phyloP scores from a whole-genome alignment of 64 coral and sea anemone species.

The Porites lutea region DNA sequence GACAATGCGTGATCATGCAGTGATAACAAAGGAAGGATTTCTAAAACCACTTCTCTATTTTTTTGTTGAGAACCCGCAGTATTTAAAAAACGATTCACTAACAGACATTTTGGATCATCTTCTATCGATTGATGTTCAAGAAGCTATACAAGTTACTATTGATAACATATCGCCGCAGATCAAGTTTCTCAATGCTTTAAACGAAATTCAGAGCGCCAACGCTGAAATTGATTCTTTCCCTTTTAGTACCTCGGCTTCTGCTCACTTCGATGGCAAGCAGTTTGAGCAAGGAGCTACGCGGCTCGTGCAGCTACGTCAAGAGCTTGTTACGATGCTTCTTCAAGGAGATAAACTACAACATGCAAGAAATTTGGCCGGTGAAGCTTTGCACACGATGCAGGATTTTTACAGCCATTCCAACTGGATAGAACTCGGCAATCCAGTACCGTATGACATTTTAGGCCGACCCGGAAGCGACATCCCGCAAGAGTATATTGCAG shows the following conservation, averaged over 20 bases:
- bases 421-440: conserved; percentile 85
- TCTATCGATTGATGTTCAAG: conserved; percentile 5
- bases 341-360: conserved; percentile 61
- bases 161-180: conserved; percentile 65
- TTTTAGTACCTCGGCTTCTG: conserved; percentile 21
- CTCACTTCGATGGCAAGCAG: conserved; percentile 86
- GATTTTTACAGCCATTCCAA: conserved; percentile 89
- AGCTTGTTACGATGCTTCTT: conserved; percentile 52
- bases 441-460: conserved; percentile 6
- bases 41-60: neutral
- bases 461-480: conserved; percentile 48
- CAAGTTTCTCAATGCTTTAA: conserved; percentile 71
- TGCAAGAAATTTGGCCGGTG: conserved; percentile 63
- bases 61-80: conserved; percentile 38
- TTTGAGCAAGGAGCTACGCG: conserved; percentile 37
- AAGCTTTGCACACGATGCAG: conserved; percentile 76
- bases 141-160: neutral
- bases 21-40: conserved; percentile 30
- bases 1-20: conserved; percentile 14
- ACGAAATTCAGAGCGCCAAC: conserved; percentile 72
- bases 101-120: conserved; percentile 26
- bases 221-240: conserved; percentile 52
- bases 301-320: conserved; percentile 47
- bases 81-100: conserved; percentile 37
- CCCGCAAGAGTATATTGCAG: conserved; percentile 16